phyloP scores from a whole-genome alignment of 2,113 vertebrate species.

The Clarias magur region DNA sequence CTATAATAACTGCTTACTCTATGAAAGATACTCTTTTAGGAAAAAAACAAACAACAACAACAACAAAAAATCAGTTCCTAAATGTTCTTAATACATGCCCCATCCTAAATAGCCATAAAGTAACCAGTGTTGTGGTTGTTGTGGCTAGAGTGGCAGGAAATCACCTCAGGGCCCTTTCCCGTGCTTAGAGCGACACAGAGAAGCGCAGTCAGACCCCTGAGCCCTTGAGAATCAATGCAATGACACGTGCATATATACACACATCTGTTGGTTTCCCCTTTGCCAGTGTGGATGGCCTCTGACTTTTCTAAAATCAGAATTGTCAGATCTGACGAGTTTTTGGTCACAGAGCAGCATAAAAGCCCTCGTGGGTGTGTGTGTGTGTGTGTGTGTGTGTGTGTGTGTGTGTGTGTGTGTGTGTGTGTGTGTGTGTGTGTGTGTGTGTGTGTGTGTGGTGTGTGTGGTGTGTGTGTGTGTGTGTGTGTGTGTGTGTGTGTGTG shows the following conservation, averaged over 20 bases:
- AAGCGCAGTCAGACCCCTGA: constrained; percentile 10
- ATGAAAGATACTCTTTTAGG: not conserved
- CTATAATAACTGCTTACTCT: not conserved
- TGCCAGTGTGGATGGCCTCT: constrained; percentile 61
- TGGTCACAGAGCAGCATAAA: constrained; percentile 48
- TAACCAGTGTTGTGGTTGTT: constrained; percentile 69
- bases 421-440: no score
- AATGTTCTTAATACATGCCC: not conserved
- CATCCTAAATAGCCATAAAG: not conserved
- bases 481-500: constrained; percentile 32
- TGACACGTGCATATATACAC: not conserved
- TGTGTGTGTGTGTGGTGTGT: no score
- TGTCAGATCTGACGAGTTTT: constrained; percentile 67
- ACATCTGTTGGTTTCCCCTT: constrained; percentile 61
- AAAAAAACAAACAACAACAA: no score
- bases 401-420: no score
- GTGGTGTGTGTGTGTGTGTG: no score
- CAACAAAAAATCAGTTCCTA: not conserved
- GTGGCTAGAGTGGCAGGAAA: constrained; percentile 65
- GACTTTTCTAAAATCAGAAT: constrained; percentile 70
- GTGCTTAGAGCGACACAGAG: constrained; percentile 57
- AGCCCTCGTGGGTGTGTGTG: not conserved
- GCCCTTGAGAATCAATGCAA: constrained; percentile 29
- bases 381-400: no score
- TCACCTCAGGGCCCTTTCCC: constrained; percentile 65